Percentiles rank a stretch among this genome's conserved stretches.
phyloP scores from a whole-genome alignment of 2,113 vertebrate genomes.

The Myotis yumanensis region DNA sequence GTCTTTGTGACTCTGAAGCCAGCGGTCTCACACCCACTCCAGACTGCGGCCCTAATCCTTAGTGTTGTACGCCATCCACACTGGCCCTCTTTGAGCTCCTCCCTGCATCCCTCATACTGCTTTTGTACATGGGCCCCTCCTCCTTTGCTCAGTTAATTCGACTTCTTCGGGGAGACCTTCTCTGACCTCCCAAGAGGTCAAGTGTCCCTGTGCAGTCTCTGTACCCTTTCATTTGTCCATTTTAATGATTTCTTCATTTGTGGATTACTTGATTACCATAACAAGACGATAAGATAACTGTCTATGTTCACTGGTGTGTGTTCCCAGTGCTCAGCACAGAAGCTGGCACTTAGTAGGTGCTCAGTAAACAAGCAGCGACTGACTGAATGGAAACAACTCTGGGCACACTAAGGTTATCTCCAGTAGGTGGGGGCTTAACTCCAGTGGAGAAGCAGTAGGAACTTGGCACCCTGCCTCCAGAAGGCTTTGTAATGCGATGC shows the following conservation, averaged over 20 bases:
- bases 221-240: background rate
- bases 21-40: background rate
- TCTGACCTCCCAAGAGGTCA: background rate
- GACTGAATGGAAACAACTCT: background rate
- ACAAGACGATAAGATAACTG: background rate
- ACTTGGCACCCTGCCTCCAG: background rate
- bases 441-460: background rate
- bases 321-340: background rate
- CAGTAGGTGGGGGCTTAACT: background rate
- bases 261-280: background rate
- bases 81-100: background rate
- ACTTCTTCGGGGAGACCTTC: background rate
- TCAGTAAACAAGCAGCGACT: background rate
- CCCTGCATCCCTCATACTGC: background rate
- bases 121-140: background rate
- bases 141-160: background rate
- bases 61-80: background rate
- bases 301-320: background rate
- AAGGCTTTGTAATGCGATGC: background rate
- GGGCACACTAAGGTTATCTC: background rate
- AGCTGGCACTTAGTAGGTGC: background rate
- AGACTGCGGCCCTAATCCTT: background rate
- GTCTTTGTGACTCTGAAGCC: background rate
- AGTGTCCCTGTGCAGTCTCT: background rate
- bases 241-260: background rate